phyloP scores from a whole-genome alignment of 2,888 invertebrate species.

The Synergus umbraculus region DNA sequence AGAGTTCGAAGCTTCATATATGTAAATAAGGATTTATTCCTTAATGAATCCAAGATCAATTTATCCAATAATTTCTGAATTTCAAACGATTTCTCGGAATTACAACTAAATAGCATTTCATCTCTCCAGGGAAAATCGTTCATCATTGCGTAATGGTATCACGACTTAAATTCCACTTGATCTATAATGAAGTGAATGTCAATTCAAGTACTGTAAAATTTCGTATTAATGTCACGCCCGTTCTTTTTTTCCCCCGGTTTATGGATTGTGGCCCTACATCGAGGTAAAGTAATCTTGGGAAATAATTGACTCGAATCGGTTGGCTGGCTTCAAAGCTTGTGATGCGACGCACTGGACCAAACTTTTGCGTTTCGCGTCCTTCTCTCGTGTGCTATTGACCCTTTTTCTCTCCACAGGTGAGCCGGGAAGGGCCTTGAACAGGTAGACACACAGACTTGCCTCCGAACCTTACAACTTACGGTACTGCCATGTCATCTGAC shows the following conservation, averaged over 20 bases:
- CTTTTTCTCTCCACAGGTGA: conserved; percentile 71
- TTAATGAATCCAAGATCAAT: background rate
- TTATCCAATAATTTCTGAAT: background rate
- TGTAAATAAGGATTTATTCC: too few species aligned
- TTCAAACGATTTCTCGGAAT: background rate
- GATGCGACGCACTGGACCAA: background rate
- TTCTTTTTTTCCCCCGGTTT: background rate
- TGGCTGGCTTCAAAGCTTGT: background rate
- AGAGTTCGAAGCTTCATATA: too few species aligned
- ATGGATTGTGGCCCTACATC: background rate
- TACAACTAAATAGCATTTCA: background rate
- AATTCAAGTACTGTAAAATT: background rate
- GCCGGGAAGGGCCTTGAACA: conserved; percentile 66
- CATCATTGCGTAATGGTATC: background rate
- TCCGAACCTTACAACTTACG: background rate
- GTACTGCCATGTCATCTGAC: background rate
- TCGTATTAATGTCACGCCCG: background rate
- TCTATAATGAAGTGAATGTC: background rate
- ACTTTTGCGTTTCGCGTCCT: background rate
- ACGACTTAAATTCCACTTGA: background rate
- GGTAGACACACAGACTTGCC: conserved; percentile 64
- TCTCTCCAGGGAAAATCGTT: background rate
- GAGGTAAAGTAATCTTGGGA: background rate
- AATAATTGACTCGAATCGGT: background rate
- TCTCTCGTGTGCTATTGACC: conserved; percentile 68